These are phyloP conservation scores for Physeter macrocephalus DNA, from an alignment of 2,113 vertebrate genomes.

Conservation along the genomic window DNA sequence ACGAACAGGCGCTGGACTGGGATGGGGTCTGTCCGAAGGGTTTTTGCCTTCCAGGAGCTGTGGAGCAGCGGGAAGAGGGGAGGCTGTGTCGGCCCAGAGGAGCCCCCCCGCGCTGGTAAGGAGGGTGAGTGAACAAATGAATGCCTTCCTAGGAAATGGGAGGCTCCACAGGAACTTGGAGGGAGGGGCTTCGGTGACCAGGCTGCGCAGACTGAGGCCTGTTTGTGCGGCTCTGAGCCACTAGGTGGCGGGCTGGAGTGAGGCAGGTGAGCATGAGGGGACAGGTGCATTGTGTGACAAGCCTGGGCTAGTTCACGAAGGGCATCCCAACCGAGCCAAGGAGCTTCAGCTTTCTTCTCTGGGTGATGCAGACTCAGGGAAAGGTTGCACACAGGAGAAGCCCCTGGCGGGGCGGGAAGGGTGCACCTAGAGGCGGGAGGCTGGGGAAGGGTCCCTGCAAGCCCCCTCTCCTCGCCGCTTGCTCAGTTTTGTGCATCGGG, in stretches of 20 bases:
- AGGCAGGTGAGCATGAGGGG: neutral
- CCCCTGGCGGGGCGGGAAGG: neutral
- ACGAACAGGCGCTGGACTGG: neutral
- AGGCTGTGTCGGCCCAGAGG: neutral
- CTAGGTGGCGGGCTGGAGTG: neutral
- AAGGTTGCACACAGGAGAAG: neutral
- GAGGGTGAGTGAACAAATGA: neutral
- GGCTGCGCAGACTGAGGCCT: too few relatives aligned
- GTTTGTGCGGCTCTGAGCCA: accelerated
- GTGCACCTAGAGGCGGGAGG: neutral
- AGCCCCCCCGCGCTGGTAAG: neutral
- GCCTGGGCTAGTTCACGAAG: neutral
- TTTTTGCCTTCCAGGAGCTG: neutral
- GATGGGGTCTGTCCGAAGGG: neutral
- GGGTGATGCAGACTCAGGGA: neutral
- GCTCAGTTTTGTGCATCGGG: neutral
- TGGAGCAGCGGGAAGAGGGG: accelerated
- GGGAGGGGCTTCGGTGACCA: accelerated
- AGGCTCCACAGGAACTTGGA: neutral
- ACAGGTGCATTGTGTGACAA: neutral
- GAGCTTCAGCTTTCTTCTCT: neutral
- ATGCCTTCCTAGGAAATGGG: neutral
- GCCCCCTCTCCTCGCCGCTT: accelerated
- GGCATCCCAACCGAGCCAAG: too few relatives aligned
- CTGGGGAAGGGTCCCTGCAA: neutral